A percentile compares a stretch with the other conserved stretches of the same genome.
phyloP scores from a whole-genome alignment of 2,888 invertebrate species.

The Plagodis dolabraria region DNA sequence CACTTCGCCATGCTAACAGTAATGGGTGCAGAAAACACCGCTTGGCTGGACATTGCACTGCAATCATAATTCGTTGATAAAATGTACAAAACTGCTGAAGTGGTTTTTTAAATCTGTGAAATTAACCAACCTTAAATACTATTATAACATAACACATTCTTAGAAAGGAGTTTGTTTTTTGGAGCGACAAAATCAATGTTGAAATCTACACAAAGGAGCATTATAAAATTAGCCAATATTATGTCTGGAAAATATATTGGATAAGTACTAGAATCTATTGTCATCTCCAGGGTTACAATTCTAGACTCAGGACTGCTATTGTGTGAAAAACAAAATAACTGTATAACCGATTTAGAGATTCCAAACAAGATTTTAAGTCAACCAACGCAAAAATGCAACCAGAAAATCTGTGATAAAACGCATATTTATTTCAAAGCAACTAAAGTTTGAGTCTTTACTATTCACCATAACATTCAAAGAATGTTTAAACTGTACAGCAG shows the following conservation, averaged over 20 bases:
- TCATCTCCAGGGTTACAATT: too few species aligned
- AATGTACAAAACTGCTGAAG: conserved; percentile 11
- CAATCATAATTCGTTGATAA: conserved; percentile 25
- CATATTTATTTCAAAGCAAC: too few species aligned
- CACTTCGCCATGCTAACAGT: conserved; percentile 36
- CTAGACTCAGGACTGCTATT: too few species aligned
- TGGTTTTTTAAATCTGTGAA: conserved; percentile 14
- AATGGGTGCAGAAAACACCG: conserved; percentile 55
- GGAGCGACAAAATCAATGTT: conserved; percentile 1
- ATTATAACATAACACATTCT: too few species aligned
- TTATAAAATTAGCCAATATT: too few species aligned
- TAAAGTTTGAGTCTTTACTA: too few species aligned
- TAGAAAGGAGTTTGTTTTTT: not conserved
- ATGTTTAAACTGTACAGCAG: not conserved
- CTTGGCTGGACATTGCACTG: conserved; percentile 39
- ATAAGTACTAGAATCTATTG: too few species aligned
- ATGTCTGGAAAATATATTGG: not conserved
- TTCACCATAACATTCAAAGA: not conserved
- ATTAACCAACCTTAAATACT: too few species aligned
- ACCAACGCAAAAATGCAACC: not conserved
- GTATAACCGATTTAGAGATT: not conserved
- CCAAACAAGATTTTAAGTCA: not conserved
- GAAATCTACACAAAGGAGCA: not conserved
- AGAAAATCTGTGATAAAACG: too few species aligned
- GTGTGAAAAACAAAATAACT: too few species aligned